phyloP scores from a whole-genome alignment of 2,888 invertebrate genomes.

The Andrena chrysosceles region DNA sequence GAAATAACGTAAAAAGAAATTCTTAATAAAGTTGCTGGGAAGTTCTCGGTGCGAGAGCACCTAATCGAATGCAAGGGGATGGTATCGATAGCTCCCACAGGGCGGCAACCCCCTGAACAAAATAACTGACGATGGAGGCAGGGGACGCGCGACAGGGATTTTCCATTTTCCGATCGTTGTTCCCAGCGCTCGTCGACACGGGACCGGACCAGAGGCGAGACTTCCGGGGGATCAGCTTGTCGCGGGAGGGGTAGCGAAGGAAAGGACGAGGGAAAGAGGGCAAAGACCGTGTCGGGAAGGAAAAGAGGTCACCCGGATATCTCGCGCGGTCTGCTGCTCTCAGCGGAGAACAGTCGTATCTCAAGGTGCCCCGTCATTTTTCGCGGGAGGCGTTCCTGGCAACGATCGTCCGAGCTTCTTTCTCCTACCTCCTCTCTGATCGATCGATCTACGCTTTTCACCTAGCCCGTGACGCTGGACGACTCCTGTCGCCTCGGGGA shows the following conservation, averaged over 20 bases:
- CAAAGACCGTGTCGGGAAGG: slow-evolving; percentile 41
- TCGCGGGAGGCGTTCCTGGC: slow-evolving; percentile 59
- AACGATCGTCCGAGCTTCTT: slow-evolving; percentile 36
- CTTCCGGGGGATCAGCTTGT: slow-evolving; percentile 37
- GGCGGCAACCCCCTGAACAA: not conserved
- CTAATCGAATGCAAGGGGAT: no score
- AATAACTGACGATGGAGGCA: not conserved
- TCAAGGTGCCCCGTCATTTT: slow-evolving; percentile 55
- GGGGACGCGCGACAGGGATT: slow-evolving; percentile 8
- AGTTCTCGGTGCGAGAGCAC: no score
- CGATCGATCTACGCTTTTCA: slow-evolving; percentile 44
- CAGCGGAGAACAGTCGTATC: slow-evolving; percentile 49
- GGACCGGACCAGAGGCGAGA: slow-evolving; percentile 31
- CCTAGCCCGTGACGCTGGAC: not conserved
- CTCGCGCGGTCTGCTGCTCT: slow-evolving; percentile 22
- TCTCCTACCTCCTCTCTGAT: slow-evolving; percentile 29
- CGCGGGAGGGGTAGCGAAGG: not conserved
- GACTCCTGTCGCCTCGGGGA: slow-evolving; percentile 1
- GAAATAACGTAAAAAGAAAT: no score
- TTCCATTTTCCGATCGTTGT: slow-evolving; percentile 41
- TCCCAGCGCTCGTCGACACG: not conserved
- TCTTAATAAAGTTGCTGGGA: no score
- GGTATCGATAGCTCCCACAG: no score
- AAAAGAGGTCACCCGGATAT: slow-evolving; percentile 60
- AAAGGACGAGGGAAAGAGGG: slow-evolving; percentile 29